Evolutionary conservation across 2,113 vertebrate species (phyloP), one percentile per base, ranked within the genome.

Genomic region (Peromyscus polionotus): DNA sequence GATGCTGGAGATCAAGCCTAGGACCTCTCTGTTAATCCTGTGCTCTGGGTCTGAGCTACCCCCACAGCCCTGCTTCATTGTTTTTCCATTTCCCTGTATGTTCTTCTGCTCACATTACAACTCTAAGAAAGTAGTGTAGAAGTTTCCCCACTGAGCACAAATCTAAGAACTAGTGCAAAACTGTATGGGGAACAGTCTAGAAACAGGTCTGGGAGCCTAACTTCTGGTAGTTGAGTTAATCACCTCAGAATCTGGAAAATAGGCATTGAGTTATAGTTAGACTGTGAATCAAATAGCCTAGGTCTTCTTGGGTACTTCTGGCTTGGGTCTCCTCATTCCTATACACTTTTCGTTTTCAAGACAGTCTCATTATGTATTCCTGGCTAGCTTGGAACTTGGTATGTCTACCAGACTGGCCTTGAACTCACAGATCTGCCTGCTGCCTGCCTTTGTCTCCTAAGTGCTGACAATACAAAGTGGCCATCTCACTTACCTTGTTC

Each of bases 11-110:
- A 24, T 51, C 28, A 45, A 12, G 45, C 16, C 26, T 26, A 54
- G 48, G 10, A 19, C 45, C 45, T 59, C 33, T 39, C 68, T 45
- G 28, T 26, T 54, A 3, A 61, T 42, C n/a, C 7, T 24, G 22
- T 3, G 4, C 39, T 48, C 83, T 48, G 28, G 2, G 1, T 39
- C 61, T 33, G 83, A 19, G n/a, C 39, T 85, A 45, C 39, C 59
- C 11, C 7, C 14, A 33, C 1, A 65, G 42, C 28, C n/a, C 42
- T 45, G 61, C 61, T 33, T 45, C 42, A 33, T 36, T 33, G 42
- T 36, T 22, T 17, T n/a, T 65, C 85, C 22, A 0, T 77, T 54
- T n/a, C 42, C 83, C 2, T 48, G 2, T 4, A 0, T 42, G 0
- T 76, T 45, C 73, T 22, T 85, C 10, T 7, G 33, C 10, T 94